Evolutionary conservation across 2,113 vertebrate species (phyloP).

Genomic region (Hippoglossus stenolepis): DNA sequence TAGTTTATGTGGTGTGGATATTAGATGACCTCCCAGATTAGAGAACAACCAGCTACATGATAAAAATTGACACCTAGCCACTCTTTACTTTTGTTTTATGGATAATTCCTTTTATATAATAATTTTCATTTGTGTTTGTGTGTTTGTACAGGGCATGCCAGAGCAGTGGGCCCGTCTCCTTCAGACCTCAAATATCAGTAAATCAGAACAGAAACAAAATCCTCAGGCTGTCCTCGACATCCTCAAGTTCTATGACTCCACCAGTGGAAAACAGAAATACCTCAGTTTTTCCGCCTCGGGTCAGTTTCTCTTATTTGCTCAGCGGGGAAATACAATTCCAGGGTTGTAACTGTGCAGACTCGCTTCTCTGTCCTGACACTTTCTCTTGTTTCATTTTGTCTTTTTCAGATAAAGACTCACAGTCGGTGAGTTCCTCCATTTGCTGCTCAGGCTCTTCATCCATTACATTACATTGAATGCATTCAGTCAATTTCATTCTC

Average conservation of each 20-base stretch:
- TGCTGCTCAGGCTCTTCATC: background rate
- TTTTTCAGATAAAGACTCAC: slow-evolving; percentile 80
- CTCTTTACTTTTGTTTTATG: no score
- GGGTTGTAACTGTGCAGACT: background rate
- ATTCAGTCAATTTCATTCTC: background rate
- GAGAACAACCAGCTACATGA: no score
- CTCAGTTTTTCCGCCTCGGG: slow-evolving; percentile 92
- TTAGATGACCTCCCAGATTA: background rate
- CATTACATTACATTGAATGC: background rate
- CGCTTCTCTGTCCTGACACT: slow-evolving; percentile 7
- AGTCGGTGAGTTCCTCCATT: slow-evolving; percentile 61
- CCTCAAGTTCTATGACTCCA: slow-evolving; percentile 96
- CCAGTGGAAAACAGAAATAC: slow-evolving; percentile 95
- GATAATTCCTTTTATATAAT: background rate
- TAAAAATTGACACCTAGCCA: no score
- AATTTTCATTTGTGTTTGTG: background rate
- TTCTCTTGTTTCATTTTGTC: slow-evolving; percentile 10
- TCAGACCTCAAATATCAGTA: slow-evolving; percentile 98
- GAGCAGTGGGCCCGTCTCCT: slow-evolving; percentile 98
- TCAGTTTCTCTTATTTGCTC: slow-evolving; percentile 71
- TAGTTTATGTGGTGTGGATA: background rate
- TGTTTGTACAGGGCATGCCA: slow-evolving; percentile 91
- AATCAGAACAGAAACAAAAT: slow-evolving; percentile 97
- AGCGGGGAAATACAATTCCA: background rate
- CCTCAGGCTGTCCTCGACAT: slow-evolving; percentile 97